phyloP scores from a whole-genome alignment of 2,113 vertebrate species.

The Symphodus melops region DNA sequence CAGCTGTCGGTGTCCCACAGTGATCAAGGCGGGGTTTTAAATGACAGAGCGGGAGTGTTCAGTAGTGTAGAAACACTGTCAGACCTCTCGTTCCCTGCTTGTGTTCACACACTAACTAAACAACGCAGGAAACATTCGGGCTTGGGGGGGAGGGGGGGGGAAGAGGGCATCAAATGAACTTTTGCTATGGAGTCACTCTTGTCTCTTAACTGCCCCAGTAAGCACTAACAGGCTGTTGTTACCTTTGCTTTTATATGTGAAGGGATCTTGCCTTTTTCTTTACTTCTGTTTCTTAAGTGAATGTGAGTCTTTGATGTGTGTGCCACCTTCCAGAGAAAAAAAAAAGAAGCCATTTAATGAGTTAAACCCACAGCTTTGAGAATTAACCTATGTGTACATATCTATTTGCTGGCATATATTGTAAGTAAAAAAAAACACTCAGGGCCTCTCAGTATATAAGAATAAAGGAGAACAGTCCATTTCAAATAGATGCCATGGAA shows the following conservation, averaged over 20 bases:
- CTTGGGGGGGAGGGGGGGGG: conserved; percentile 39
- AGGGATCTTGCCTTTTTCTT: conserved; percentile 80
- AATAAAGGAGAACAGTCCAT: conserved; percentile 84
- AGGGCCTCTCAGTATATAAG: conserved; percentile 86
- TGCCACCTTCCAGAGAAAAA: conserved; percentile 82
- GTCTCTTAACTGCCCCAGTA: conserved; percentile 74
- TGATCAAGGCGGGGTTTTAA: conserved; percentile 55
- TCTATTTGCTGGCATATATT: conserved; percentile 87
- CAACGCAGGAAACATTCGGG: conserved; percentile 48
- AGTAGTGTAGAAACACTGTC: conserved; percentile 80
- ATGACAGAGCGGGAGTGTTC: conserved; percentile 65
- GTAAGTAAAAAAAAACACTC: conserved; percentile 83
- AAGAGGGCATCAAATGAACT: conserved; percentile 64
- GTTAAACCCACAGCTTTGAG: conserved; percentile 87
- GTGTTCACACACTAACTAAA: conserved; percentile 62
- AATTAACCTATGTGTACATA: conserved; percentile 87
- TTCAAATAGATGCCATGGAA: conserved; percentile 82
- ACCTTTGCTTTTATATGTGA: conserved; percentile 77
- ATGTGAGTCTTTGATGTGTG: conserved; percentile 83
- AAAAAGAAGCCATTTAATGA: conserved; percentile 86
- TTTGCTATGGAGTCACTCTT: conserved; percentile 66
- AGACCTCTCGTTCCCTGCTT: conserved; percentile 72
- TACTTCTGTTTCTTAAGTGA: conserved; percentile 73
- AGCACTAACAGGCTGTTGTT: conserved; percentile 82
- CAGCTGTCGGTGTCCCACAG: conserved; percentile 62